Base-by-base conservation (phyloP, 1,140 invertebrate genomes). In the Diachasmimorpha longicaudata region DNA sequence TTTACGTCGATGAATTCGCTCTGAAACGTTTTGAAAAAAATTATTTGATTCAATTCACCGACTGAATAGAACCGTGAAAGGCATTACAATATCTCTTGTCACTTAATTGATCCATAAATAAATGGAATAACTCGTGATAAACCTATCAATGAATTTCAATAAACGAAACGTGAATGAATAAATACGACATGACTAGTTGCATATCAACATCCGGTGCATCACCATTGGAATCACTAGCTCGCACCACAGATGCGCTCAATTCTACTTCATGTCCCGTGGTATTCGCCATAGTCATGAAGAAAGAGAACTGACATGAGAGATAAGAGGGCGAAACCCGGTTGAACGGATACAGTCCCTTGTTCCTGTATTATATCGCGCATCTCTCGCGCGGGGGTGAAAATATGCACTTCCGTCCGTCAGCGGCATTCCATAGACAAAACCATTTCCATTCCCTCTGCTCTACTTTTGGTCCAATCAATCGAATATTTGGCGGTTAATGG, bases 261-360 rank as follows among this genome's bases (percentile, higher is more conserved):
- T 77, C 63, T 63, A 13, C 16, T 58, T n/a, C 13, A 31, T 67
- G 14, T 67, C 11, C 44, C 23, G 36, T 69, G 31, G 67, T 39
- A 69, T 36, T 37, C 31, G 67, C 19, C 67, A 69, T 37, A 69
- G 37, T 69, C 36, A 44, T 70, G 46, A 23, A 67, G 11, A 72
- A 42, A 58, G 70, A 48, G 31, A 58, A 71, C 48, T 68, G 44
- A 55, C 52, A 46, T 42, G 48, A 36, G 69, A 46, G 77, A 74
- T 74, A 78, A 75, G 72, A 76, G 63, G 46, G 75, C 67, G 48
- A 78, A 52, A n/a, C 48, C 48, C 48, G 48, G 48, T n/a, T 52
- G 48, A 52, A 78, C 77, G 77, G 77, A 78, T 78, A 78, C 74
- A 74, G 77, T 70, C 77, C 69, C 46, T 74, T 71, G 74, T 78